Conservation (phyloP, 2,888 invertebrate species). For the Helleia helle region DNA sequence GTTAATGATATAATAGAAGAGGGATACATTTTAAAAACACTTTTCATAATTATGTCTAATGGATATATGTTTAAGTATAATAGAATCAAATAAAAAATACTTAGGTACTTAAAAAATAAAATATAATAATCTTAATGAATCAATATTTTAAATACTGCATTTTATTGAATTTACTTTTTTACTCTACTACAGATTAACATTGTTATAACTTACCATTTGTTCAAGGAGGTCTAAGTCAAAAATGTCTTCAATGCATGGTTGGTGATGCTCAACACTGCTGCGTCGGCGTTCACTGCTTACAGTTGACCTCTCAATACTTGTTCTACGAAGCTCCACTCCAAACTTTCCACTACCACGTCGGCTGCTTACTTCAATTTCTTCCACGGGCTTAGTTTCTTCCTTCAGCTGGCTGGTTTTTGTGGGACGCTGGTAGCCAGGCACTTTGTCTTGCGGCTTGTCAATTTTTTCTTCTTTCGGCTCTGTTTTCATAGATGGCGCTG, state of each 20-base stretch:
- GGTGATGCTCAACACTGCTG: constrained; percentile 59
- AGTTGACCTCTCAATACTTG: constrained; percentile 67
- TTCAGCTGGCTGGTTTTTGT: constrained; percentile 55
- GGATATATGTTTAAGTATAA: too few species aligned
- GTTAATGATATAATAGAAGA: too few species aligned
- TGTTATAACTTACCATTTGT: constrained; percentile 74
- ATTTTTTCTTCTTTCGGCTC: constrained; percentile 30
- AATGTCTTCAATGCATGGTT: constrained; percentile 80
- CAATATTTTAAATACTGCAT: constrained; percentile 21
- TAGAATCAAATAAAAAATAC: too few species aligned
- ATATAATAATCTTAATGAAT: too few species aligned
- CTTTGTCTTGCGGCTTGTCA: constrained; percentile 34
- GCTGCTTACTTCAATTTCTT: constrained; percentile 59
- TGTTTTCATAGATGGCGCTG: constrained; percentile 34
- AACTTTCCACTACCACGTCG: constrained; percentile 76
- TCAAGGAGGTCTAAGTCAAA: constrained; percentile 81
- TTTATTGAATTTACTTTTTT: not conserved
- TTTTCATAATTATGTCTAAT: too few species aligned
- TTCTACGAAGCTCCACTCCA: constrained; percentile 77
- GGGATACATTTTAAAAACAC: too few species aligned
- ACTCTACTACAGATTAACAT: constrained; percentile 19
- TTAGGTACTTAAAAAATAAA: too few species aligned
- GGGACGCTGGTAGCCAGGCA: constrained; percentile 49
- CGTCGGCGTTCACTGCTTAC: constrained; percentile 59
- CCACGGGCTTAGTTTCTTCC: constrained; percentile 42